A percentile compares a stretch with the other conserved stretches of the same genome.
Conservation (phyloP, 2,113 vertebrate genomes). For the Hemiprocne comata region DNA sequence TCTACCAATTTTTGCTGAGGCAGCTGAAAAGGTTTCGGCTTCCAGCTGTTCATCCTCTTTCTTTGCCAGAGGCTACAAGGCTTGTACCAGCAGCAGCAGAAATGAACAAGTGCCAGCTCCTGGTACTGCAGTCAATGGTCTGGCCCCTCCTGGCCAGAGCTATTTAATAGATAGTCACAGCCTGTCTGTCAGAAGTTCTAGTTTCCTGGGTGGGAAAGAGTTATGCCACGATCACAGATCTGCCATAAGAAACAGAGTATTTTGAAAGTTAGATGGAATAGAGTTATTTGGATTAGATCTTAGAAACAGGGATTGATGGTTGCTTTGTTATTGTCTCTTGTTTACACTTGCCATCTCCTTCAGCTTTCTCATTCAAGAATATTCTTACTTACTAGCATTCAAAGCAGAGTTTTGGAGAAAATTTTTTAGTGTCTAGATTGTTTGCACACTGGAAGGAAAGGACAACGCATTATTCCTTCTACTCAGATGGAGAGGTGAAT, state of each 20-base stretch:
- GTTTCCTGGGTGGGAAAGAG: neutral
- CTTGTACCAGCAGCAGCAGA: conserved; percentile 6
- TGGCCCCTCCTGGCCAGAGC: neutral
- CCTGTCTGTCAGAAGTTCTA: conserved; percentile 1
- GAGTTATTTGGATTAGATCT: neutral
- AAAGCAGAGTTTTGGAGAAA: neutral
- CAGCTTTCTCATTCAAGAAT: neutral
- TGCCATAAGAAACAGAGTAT: neutral
- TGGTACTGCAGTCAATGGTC: neutral
- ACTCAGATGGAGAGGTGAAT: neutral
- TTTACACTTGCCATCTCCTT: neutral
- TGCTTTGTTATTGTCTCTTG: neutral
- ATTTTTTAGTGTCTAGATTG: neutral
- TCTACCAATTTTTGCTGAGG: conserved; percentile 26
- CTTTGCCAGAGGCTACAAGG: conserved; percentile 19
- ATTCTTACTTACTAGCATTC: neutral
- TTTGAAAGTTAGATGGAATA: neutral
- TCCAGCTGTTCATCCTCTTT: conserved; percentile 23
- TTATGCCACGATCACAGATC: neutral
- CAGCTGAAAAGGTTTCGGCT: neutral
- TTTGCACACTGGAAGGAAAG: neutral
- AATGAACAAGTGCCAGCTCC: neutral
- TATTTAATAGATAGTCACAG: neutral
- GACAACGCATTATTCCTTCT: neutral
- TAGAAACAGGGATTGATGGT: neutral